These are phyloP conservation scores for Fratercula arctica DNA, from an alignment of 2,797 vertebrate species.

Conservation along the genomic window DNA sequence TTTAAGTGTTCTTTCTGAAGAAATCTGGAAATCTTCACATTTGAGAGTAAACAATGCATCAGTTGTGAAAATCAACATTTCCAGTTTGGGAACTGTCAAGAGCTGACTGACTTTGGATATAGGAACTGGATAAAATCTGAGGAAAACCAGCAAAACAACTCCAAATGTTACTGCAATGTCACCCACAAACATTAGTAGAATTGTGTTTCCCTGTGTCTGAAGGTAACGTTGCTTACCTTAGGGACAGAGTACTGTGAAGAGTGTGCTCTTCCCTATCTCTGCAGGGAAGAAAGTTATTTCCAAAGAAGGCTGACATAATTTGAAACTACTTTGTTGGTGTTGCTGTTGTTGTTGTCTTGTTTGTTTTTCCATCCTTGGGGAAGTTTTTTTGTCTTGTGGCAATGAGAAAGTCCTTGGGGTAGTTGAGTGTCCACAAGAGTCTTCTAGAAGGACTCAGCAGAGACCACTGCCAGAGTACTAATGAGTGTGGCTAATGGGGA, in stretches of 20 bases:
- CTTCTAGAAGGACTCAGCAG: neutral
- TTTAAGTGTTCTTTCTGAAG: neutral
- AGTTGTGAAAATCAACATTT: neutral
- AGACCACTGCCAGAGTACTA: neutral
- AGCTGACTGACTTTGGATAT: neutral
- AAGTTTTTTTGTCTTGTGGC: neutral
- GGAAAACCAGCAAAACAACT: neutral
- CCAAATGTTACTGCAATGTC: neutral
- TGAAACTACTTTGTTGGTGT: neutral
- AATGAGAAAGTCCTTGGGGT: neutral
- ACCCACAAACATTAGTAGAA: neutral
- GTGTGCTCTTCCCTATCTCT: neutral
- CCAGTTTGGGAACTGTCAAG: neutral
- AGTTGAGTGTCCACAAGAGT: neutral
- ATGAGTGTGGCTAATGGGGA: neutral
- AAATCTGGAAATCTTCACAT: neutral
- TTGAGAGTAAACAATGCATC: neutral
- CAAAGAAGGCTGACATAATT: neutral
- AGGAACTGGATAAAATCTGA: neutral
- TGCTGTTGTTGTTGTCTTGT: no score
- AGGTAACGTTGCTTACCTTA: neutral
- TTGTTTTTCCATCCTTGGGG: neutral
- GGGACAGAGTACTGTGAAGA: neutral
- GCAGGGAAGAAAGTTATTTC: neutral
- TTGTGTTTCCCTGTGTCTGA: neutral